Percentiles rank a stretch among this genome's conserved stretches.
phyloP scores from a whole-genome alignment of 2,113 vertebrate species.

The Pristiophorus japonicus region DNA sequence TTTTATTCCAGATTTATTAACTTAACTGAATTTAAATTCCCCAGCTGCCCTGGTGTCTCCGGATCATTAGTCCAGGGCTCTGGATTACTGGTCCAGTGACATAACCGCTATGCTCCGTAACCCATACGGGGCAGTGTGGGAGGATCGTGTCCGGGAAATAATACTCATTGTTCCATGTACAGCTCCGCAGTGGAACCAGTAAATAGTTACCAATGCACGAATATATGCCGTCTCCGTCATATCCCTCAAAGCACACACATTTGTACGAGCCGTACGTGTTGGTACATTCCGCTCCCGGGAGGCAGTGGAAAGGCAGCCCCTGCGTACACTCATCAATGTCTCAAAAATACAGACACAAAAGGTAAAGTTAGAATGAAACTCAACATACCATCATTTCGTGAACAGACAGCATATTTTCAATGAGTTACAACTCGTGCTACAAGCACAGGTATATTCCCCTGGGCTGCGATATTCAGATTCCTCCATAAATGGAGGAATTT shows the following conservation, averaged over 20 bases:
- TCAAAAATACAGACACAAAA: background rate
- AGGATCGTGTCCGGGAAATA: background rate
- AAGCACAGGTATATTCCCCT: too few species aligned
- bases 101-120: too few species aligned
- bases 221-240: constrained; percentile 40
- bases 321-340: constrained; percentile 41
- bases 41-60: too few species aligned
- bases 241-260: constrained; percentile 39
- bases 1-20: too few species aligned
- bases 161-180: background rate
- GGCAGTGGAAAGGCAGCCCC: constrained; percentile 28
- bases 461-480: too few species aligned
- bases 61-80: too few species aligned
- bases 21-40: too few species aligned
- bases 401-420: background rate
- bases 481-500: too few species aligned
- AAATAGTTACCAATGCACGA: constrained; percentile 42
- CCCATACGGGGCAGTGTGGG: too few species aligned
- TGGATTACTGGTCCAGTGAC: too few species aligned
- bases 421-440: background rate
- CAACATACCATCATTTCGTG: background rate
- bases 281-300: constrained; percentile 26
- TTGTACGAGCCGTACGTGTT: constrained; percentile 38
- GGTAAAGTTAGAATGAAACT: background rate
- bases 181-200: background rate